These are phyloP conservation scores for Clarias fuscus DNA, from an alignment of 2,797 vertebrate species.

Conservation along the genomic window DNA sequence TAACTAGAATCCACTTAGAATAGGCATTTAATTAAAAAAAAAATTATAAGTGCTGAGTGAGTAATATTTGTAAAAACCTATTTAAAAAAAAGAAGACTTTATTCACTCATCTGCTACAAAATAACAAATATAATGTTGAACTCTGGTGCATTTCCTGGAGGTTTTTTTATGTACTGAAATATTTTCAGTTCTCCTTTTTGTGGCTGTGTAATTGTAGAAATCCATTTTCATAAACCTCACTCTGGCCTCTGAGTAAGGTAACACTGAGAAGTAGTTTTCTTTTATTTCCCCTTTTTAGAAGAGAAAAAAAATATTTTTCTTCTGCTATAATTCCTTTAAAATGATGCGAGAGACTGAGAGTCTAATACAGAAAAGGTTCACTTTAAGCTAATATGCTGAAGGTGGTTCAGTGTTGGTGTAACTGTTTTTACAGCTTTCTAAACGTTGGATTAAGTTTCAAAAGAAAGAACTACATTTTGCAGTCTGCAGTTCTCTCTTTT, in stretches of 20 bases:
- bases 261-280: not conserved
- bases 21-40: not conserved
- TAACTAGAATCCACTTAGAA: not conserved
- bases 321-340: not conserved
- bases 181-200: slow-evolving; percentile 15
- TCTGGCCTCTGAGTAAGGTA: not conserved
- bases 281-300: not conserved
- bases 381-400: not conserved
- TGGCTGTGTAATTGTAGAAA: not conserved
- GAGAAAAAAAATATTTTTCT: not conserved
- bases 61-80: not conserved
- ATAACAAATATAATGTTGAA: not conserved
- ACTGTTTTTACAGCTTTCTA: not conserved
- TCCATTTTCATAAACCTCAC: not conserved
- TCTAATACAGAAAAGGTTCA: not conserved
- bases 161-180: not conserved
- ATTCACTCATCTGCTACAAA: not conserved
- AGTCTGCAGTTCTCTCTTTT: not conserved
- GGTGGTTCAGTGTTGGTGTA: not conserved
- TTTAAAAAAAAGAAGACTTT: too few species aligned
- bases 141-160: not conserved
- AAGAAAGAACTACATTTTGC: not conserved
- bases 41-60: not conserved
- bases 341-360: not conserved
- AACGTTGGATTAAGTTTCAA: not conserved